phyloP scores from a whole-genome alignment of 2,888 invertebrate genomes.

The Willowsia nigromaculata region DNA sequence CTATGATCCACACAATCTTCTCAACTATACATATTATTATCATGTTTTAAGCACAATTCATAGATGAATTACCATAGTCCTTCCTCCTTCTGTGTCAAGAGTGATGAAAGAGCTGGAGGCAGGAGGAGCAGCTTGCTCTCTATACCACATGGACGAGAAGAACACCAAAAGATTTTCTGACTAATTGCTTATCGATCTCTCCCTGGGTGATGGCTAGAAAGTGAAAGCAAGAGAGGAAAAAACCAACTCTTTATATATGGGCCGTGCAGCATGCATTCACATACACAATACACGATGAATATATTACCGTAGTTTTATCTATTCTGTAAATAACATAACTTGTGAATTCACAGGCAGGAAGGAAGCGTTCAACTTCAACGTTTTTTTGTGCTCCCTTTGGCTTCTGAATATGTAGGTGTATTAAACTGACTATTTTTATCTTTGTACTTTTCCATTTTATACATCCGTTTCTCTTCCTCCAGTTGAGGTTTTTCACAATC shows the following conservation, averaged over 20 bases:
- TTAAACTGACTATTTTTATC: background rate
- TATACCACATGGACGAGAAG: slow-evolving; percentile 31
- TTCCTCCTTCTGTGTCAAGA: slow-evolving; percentile 1
- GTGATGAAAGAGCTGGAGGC: slow-evolving; percentile 48
- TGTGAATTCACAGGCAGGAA: slow-evolving; percentile 21
- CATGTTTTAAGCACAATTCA: slow-evolving; percentile 18
- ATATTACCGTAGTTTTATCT: slow-evolving; percentile 16
- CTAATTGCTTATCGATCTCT: slow-evolving; percentile 78
- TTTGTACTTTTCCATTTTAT: slow-evolving; percentile 26
- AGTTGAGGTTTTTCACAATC: slow-evolving; percentile 68
- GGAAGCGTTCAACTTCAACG: slow-evolving; percentile 26
- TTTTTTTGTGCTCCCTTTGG: background rate
- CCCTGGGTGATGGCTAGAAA: background rate
- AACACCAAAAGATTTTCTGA: slow-evolving; percentile 74
- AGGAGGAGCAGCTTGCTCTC: slow-evolving; percentile 32
- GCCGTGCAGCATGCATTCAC: background rate
- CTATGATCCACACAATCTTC: background rate
- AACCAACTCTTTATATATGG: background rate
- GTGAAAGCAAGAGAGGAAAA: background rate
- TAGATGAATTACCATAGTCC: slow-evolving; percentile 7
- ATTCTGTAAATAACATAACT: slow-evolving; percentile 37
- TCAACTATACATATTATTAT: slow-evolving; percentile 11
- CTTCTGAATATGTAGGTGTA: background rate
- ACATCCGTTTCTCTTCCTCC: slow-evolving; percentile 10
- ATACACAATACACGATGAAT: background rate